These are phyloP conservation scores for Micrasema minimum DNA, from an alignment of 1,140 invertebrate genomes.

Conservation along the genomic window DNA sequence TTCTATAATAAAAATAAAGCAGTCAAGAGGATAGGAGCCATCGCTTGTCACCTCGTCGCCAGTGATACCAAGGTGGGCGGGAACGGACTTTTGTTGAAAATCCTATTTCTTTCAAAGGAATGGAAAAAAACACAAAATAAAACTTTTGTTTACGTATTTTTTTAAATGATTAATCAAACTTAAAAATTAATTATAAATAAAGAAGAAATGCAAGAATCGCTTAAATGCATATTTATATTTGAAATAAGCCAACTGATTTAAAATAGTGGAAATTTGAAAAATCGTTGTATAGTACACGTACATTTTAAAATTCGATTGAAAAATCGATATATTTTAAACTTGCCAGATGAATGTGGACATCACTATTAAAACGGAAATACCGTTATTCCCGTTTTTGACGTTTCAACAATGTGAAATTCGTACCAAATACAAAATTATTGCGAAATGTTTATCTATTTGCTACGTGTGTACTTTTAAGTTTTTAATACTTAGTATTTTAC, in stretches of 20 bases:
- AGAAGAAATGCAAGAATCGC: neutral
- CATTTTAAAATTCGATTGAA: neutral
- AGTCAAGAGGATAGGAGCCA: too few species aligned
- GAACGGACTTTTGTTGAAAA: too few species aligned
- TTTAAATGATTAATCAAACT: too few species aligned
- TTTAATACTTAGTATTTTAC: neutral
- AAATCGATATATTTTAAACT: neutral
- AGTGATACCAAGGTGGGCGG: too few species aligned
- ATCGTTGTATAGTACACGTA: too few species aligned
- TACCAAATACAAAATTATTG: slow-evolving; percentile 29
- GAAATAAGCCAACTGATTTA: too few species aligned
- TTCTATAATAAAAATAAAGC: too few species aligned
- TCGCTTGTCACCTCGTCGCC: too few species aligned
- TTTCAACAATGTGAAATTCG: slow-evolving; percentile 23
- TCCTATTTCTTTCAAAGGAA: too few species aligned
- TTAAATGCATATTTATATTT: neutral
- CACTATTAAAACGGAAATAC: slow-evolving; percentile 15
- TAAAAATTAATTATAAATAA: neutral
- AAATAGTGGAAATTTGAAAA: too few species aligned
- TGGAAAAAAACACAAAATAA: too few species aligned
- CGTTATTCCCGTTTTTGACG: slow-evolving; percentile 24
- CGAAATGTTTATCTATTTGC: neutral
- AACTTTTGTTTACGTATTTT: too few species aligned
- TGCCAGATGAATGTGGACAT: neutral
- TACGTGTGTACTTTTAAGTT: slow-evolving; percentile 17